Evolutionary conservation across 2,888 invertebrate genomes (phyloP).

Genomic region (Drosophila anceps): DNA sequence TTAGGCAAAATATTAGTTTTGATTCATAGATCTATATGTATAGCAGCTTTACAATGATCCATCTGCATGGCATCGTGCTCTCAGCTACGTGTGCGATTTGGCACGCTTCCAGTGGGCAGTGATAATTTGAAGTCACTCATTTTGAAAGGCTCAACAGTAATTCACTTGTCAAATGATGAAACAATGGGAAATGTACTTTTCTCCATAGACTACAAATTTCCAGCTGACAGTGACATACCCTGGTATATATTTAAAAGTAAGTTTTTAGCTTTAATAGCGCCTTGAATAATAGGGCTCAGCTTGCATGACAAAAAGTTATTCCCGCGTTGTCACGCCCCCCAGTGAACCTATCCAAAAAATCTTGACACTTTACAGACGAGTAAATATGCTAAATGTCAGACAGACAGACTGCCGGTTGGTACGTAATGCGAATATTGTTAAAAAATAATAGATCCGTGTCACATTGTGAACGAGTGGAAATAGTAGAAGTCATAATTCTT

Average conservation of each 20-base stretch:
- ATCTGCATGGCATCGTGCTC: background rate
- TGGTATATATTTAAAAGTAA: background rate
- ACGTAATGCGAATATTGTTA: background rate
- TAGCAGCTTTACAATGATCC: background rate
- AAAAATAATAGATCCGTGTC: background rate
- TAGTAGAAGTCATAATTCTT: background rate
- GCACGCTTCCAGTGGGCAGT: background rate
- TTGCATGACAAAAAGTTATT: slow-evolving; percentile 4
- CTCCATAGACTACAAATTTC: background rate
- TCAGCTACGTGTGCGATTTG: background rate
- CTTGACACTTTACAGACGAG: slow-evolving; percentile 2
- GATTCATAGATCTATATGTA: background rate
- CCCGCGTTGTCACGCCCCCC: background rate
- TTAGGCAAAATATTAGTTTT: too few relatives aligned
- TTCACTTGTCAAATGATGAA: background rate
- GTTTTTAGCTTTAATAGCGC: background rate
- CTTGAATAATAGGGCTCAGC: background rate
- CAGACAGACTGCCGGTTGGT: background rate
- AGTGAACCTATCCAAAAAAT: background rate
- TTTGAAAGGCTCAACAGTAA: background rate
- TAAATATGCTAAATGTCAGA: background rate
- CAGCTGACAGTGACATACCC: background rate
- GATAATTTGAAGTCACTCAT: background rate
- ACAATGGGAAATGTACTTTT: background rate
- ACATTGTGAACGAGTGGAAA: too few relatives aligned